A percentile compares a stretch with the other conserved stretches of the same genome.
Conservation (phyloP, 2,888 invertebrate species). For the Miltochrista miniata region DNA sequence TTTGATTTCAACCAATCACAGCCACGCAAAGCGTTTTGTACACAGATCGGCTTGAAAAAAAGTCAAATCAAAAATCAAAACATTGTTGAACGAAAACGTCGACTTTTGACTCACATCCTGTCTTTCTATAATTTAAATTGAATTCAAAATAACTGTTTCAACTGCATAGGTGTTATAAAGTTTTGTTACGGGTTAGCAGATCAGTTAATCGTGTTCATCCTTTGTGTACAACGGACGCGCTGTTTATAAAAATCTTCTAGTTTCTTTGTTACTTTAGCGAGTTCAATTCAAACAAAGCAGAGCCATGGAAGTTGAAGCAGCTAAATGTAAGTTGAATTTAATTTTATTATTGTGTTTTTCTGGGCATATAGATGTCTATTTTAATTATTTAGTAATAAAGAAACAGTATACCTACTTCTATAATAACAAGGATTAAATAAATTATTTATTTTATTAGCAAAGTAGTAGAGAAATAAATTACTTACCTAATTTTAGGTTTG, state of each 20-base stretch:
- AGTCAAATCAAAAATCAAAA: conserved; percentile 13
- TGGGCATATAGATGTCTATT: too few species aligned
- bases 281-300: conserved; percentile 31
- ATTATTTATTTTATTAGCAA: too few species aligned
- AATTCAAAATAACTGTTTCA: conserved; percentile 65
- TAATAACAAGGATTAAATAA: background rate
- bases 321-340: conserved; percentile 63
- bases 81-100: conserved; percentile 49
- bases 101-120: conserved; percentile 54
- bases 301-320: conserved; percentile 72
- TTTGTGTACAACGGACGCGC: conserved; percentile 52
- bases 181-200: conserved; percentile 36
- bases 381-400: too few species aligned
- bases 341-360: background rate
- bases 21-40: conserved; percentile 53
- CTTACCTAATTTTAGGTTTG: too few species aligned
- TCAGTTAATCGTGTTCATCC: conserved; percentile 47
- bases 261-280: conserved; percentile 28
- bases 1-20: conserved; percentile 70
- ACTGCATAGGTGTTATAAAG: conserved; percentile 53
- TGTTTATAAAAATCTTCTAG: conserved; percentile 9
- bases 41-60: conserved; percentile 35
- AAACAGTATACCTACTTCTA: too few species aligned
- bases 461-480: too few species aligned
- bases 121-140: conserved; percentile 47